These are phyloP conservation scores for Formica selysi DNA, from an alignment of 1,140 invertebrate species.

Conservation along the genomic window DNA sequence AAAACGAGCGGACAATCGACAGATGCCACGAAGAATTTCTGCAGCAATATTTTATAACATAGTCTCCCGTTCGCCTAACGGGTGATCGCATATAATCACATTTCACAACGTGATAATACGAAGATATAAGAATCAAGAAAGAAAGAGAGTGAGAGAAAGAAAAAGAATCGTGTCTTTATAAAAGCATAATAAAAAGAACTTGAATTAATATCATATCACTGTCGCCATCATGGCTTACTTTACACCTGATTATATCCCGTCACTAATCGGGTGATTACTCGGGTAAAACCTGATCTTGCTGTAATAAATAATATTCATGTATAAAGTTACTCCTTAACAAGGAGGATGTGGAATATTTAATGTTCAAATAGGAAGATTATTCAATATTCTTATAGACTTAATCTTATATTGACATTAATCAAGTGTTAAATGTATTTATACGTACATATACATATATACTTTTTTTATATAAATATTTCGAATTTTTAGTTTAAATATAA, in stretches of 20 bases:
- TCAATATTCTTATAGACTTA: neutral
- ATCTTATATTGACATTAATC: neutral
- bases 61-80: constrained; percentile 76
- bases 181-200: constrained; percentile 30
- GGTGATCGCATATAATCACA: constrained; percentile 52
- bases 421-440: neutral
- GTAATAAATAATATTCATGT: constrained; percentile 16
- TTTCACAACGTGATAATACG: neutral
- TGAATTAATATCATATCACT: constrained; percentile 11
- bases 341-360: neutral
- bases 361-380: neutral
- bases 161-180: neutral
- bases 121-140: neutral
- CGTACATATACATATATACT: too few species aligned
- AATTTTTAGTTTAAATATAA: neutral
- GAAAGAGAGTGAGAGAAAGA: neutral
- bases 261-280: neutral
- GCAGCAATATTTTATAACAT: constrained; percentile 27
- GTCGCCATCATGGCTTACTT: neutral
- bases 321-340: neutral
- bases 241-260: constrained; percentile 1
- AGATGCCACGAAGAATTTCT: constrained; percentile 67
- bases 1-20: constrained; percentile 68
- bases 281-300: neutral
- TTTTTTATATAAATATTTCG: neutral